These are phyloP conservation scores for Prinia subflava DNA, from an alignment of 2,113 vertebrate genomes.

Conservation along the genomic window DNA sequence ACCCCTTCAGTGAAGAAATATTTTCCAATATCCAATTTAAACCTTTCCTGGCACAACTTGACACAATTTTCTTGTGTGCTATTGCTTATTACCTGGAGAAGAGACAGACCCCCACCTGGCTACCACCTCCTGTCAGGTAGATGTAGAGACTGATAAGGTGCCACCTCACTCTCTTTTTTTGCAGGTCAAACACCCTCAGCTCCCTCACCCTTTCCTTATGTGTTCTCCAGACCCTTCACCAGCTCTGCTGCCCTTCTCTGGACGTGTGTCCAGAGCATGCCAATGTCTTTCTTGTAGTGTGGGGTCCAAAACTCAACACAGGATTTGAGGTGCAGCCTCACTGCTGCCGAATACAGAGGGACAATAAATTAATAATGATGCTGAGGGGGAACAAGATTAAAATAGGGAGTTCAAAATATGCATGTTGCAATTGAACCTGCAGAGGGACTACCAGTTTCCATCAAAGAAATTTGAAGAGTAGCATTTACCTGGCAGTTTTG, in stretches of 20 bases:
- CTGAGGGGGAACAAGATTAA: background rate
- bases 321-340: background rate
- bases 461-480: background rate
- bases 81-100: background rate
- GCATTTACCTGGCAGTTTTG: background rate
- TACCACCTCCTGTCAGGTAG: background rate
- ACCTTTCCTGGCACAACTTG: background rate
- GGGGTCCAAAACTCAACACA: background rate
- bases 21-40: background rate
- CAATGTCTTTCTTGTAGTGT: background rate
- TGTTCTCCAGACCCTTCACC: background rate
- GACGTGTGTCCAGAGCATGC: too few species aligned
- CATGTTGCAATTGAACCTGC: background rate
- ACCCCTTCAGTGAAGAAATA: background rate
- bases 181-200: background rate
- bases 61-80: background rate
- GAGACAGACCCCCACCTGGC: background rate
- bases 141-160: background rate
- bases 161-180: background rate
- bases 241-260: background rate
- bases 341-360: accelerated
- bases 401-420: background rate
- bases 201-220: background rate
- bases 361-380: background rate
- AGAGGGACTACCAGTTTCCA: background rate